Base-by-base conservation (phyloP, 2,888 invertebrate genomes). In the Penaeus monodon region DNA sequence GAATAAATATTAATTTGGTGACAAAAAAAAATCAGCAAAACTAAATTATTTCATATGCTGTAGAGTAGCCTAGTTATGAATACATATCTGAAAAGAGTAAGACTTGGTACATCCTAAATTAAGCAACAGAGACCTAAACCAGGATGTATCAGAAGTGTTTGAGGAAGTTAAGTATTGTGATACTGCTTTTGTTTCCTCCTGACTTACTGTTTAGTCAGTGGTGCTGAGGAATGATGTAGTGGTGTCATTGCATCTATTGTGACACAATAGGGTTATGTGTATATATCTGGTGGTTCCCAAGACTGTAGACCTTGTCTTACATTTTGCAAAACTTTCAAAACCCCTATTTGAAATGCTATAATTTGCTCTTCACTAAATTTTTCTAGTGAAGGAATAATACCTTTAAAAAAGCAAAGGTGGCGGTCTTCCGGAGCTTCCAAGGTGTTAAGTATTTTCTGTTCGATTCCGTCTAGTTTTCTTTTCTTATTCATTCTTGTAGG, bases 321-420 rank as follows among this genome's bases (percentile, higher is more conserved):
- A 29, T 27, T 73, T 38, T 73, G n/a, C 73, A 73, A 27, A 24
- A 73, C 73, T 27, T 73, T 73, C 29, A 73, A 73, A 24, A 73
- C 73, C 7, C 73, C 73, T 27, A 73, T 73, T 73, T 73, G 73
- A 27, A 73, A 73, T 17, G 33, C 27, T 27, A 73, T 6, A 27
- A 73, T 27, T 73, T 73, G 73, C 38, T 73, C 73, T 24, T 73
- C 73, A 29, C 14, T 73, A 27, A 73, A 27, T 6, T 73, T 73
- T 73, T 24, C 73, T 20, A 73, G 73, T 27, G 73, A 73, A 73
- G 73, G 73, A 73, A 73, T 24, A 27, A 73, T 73, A 24, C 73
- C 73, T 29, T 27, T 73, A 8, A 73, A 27, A 27, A 73, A 73
- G 29, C n/a, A 73, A 73, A 73, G 6, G 73, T 73, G 73, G 29